Evolutionary conservation across 2,888 invertebrate species (phyloP).

Genomic region (Drosophila anceps): DNA sequence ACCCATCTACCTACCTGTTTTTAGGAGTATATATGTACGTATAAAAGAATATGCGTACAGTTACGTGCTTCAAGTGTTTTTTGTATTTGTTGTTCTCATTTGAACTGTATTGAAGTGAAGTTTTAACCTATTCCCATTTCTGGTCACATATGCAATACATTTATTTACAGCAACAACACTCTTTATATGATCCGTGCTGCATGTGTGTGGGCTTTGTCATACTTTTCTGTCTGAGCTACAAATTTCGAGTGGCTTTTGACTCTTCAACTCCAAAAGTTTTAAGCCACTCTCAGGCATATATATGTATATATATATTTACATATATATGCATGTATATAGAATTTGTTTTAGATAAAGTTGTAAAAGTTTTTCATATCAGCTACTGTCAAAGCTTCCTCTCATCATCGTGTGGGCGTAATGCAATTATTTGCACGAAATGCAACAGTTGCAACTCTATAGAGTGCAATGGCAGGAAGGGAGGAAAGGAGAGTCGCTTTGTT

Average conservation of each 20-base stretch:
- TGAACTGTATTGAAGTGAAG: constrained; percentile 20
- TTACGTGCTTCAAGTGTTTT: constrained; percentile 51
- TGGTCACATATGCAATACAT: constrained; percentile 40
- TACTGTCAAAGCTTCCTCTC: constrained; percentile 58
- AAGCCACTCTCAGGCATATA: not conserved
- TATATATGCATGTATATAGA: constrained; percentile 11
- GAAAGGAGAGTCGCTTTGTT: not conserved
- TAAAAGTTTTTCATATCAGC: constrained; percentile 52
- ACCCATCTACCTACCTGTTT: constrained; percentile 12
- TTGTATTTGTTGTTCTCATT: constrained; percentile 25
- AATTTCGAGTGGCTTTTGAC: constrained; percentile 34
- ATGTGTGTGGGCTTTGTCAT: constrained; percentile 46
- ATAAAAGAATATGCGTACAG: constrained; percentile 33
- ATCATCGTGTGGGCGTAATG: constrained; percentile 64
- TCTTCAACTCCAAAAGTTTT: constrained; percentile 3
- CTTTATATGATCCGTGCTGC: not conserved
- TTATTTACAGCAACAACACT: not conserved
- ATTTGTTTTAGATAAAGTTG: constrained; percentile 49
- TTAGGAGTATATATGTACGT: not conserved
- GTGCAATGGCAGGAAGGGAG: too few relatives aligned
- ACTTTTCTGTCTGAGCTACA: constrained; percentile 29
- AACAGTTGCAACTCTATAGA: constrained; percentile 33
- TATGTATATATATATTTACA: not conserved
- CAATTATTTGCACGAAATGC: constrained; percentile 75
- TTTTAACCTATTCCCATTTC: constrained; percentile 49